phyloP scores from a whole-genome alignment of 1,140 invertebrate species.

The Drosophila lacteicornis region DNA sequence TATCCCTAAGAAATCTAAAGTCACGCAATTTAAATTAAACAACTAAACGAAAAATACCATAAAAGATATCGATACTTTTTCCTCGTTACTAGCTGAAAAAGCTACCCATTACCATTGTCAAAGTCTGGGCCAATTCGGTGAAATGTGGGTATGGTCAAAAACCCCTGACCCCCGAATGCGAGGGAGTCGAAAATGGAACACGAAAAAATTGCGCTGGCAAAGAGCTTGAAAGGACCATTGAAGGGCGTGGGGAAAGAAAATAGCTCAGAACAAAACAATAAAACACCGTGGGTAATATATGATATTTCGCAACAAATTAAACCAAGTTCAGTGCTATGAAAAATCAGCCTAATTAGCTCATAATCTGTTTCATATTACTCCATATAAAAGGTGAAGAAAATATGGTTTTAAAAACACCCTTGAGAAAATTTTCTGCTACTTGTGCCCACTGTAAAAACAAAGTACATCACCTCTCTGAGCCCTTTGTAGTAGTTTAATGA shows the following conservation, averaged over 20 bases:
- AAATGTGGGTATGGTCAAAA: constrained; percentile 14
- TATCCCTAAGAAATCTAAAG: too few species aligned
- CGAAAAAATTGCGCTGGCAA: not conserved
- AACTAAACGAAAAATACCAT: not conserved
- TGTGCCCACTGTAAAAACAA: constrained; percentile 1
- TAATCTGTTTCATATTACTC: too few species aligned
- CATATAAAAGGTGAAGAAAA: too few species aligned
- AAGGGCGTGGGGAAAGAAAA: constrained; percentile 13
- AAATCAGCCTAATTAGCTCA: too few species aligned
- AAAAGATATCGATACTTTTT: not conserved
- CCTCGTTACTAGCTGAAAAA: not conserved
- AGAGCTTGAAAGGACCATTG: constrained; percentile 15
- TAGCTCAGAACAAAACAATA: constrained; percentile 13
- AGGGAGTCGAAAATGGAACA: constrained; percentile 1
- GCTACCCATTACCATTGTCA: constrained; percentile 14
- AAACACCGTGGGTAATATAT: not conserved
- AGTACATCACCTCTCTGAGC: not conserved
- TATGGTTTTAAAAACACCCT: too few species aligned
- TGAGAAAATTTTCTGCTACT: not conserved
- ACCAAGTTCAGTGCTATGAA: too few species aligned
- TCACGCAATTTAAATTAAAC: too few species aligned
- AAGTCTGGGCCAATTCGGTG: constrained; percentile 14
- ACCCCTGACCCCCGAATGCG: constrained; percentile 1
- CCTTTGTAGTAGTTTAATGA: constrained; percentile 17
- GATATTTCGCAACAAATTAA: too few species aligned